Evolutionary conservation across 2,113 vertebrate species (phyloP), one percentile per base, ranked within the genome.

Genomic region (Panthera leo): DNA sequence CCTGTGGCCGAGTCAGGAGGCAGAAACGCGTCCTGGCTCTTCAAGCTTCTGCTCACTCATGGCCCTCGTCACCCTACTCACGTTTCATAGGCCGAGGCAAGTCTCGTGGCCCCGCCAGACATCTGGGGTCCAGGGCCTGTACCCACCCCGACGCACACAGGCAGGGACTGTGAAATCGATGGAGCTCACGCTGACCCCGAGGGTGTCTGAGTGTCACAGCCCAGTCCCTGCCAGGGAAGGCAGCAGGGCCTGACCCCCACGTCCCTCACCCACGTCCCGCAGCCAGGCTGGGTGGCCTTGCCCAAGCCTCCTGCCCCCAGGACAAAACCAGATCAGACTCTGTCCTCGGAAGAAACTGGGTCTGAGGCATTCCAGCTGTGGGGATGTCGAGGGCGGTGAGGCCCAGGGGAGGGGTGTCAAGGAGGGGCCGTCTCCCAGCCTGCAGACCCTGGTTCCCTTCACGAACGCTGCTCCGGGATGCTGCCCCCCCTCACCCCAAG

Each of bases 191-290:
- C 42, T 65, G 15, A 1, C 45, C 18, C 45, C 5, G 4, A 36
- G 21, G 13, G 36, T 45, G 36, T 42, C 39, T 13, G 71, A 27
- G 71, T 16, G 36, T 31, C 36, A 18, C 1, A 21, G 12, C 21
- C 53, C 13, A 1, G 29, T 15, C 71, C 87, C 55, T 6, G 53
- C 21, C 1, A 1, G 19, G 21, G 27, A 1, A 16, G 48, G 16
- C 36, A 55, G 78, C 39, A 29, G 23, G 29, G 34, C 53, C 23
- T 23, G 27, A 34, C 0, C 25, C 42, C 45, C 14, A 58, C 5
- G 0, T 6, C 70, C 34, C 51, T 70, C 12, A 5, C 21, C 23
- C 0, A 0, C 63, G 10, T 23, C 68, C 45, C 14, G 1, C 36
- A 27, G n/a, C 48, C 3, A 13, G 18, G 15, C 23, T 1, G 2